Percentiles rank a stretch among this genome's conserved stretches.
phyloP scores from a whole-genome alignment of 2,113 vertebrate species.

The Lagopus leucura region DNA sequence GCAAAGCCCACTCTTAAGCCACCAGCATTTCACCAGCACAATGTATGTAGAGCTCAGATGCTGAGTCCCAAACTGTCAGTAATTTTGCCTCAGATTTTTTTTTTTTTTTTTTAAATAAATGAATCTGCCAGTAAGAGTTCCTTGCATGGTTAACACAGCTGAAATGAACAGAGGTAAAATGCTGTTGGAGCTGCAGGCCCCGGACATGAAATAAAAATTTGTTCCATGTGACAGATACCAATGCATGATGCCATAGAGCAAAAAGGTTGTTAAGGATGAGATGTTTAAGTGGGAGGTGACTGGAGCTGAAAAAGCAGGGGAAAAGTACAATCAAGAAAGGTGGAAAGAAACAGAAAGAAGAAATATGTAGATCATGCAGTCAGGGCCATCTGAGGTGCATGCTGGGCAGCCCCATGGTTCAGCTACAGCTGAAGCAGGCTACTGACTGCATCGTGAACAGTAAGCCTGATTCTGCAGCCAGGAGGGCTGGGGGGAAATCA shows the following conservation, averaged over 20 bases:
- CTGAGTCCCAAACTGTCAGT: not conserved
- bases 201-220: not conserved
- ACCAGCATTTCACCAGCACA: not conserved
- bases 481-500: not conserved
- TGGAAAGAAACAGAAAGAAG: not conserved
- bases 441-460: not conserved
- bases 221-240: not conserved
- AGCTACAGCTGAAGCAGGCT: not conserved
- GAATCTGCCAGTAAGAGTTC: not conserved
- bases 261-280: not conserved
- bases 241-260: not conserved
- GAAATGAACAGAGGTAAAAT: not conserved
- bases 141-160: rapidly evolving
- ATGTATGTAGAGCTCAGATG: not conserved
- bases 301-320: not conserved
- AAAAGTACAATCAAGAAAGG: not conserved
- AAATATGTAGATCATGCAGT: rapidly evolving
- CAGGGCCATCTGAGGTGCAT: not conserved
- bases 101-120: not conserved
- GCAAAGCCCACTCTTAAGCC: not conserved
- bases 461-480: not conserved
- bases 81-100: not conserved
- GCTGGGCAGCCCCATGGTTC: not conserved
- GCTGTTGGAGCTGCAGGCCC: not conserved
- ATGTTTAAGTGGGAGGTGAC: not conserved